A percentile compares a stretch with the other conserved stretches of the same genome.
These are phyloP conservation scores for fruit fly (Drosophila melanogaster) DNA, from an alignment of 1,140 invertebrate species.

Conservation along the genomic window DNA sequence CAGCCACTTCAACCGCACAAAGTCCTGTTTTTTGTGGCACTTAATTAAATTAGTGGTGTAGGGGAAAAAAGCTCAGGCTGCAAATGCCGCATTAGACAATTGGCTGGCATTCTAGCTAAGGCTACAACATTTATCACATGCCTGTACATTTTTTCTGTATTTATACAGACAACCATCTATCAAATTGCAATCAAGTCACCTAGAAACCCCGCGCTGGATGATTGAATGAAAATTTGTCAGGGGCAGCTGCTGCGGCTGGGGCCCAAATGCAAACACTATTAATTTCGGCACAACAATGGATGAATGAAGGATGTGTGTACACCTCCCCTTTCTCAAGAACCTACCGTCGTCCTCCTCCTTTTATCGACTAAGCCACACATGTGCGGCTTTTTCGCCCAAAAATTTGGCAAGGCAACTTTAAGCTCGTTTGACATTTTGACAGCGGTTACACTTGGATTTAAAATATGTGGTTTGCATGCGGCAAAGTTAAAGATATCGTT, in stretches of 20 bases:
- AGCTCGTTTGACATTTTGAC: conserved; percentile 58
- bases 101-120: conserved; percentile 17
- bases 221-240: conserved; percentile 81
- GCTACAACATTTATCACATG: conserved; percentile 23
- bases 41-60: conserved; percentile 59
- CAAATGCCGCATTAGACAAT: conserved; percentile 49
- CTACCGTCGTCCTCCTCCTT: background rate
- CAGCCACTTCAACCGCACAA: conserved; percentile 10
- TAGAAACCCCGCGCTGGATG: conserved; percentile 54
- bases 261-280: conserved; percentile 59
- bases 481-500: background rate
- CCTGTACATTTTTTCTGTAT: conserved; percentile 9
- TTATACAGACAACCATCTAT: conserved; percentile 21
- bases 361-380: conserved; percentile 40
- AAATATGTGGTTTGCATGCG: background rate
- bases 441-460: background rate
- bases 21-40: conserved; percentile 51
- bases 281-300: conserved; percentile 48
- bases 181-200: conserved; percentile 46
- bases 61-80: background rate
- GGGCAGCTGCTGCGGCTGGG: conserved; percentile 42
- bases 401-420: conserved; percentile 16
- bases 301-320: conserved; percentile 7
- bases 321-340: background rate
- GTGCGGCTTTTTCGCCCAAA: conserved; percentile 17